Evolutionary conservation across 1,140 invertebrate genomes (phyloP).

Genomic region (Rhyzopertha dominica): DNA sequence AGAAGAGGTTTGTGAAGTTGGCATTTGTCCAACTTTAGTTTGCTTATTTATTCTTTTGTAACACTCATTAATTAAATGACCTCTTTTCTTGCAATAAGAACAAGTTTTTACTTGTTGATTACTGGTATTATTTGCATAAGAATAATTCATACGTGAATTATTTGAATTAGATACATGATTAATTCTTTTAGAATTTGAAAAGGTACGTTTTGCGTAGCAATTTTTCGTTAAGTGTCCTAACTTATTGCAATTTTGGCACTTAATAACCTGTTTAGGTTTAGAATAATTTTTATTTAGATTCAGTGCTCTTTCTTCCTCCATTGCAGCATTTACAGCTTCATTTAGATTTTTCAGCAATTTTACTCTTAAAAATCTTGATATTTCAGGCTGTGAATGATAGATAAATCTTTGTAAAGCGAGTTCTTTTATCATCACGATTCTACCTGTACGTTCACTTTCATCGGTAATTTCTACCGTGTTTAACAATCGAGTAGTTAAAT

Average conservation of each 20-base stretch:
- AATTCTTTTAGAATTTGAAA: too few species aligned
- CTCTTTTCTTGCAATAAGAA: constrained; percentile 22
- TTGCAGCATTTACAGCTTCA: constrained; percentile 11
- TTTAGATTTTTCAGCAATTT: constrained; percentile 11
- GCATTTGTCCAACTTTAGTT: constrained; percentile 6
- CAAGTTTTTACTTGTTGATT: too few species aligned
- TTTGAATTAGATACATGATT: too few species aligned
- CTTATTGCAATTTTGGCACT: too few species aligned
- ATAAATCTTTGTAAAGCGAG: constrained; percentile 16
- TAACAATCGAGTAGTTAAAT: constrained; percentile 13
- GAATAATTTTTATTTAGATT: too few species aligned
- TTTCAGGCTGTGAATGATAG: constrained; percentile 15
- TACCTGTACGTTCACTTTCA: constrained; percentile 7
- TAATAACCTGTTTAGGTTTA: too few species aligned
- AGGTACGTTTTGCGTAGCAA: too few species aligned
- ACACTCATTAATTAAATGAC: constrained; percentile 24
- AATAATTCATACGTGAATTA: too few species aligned
- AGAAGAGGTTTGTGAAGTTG: too few species aligned
- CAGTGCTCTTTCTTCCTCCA: constrained; percentile 17
- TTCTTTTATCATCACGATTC: constrained; percentile 13
- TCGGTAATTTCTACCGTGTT: constrained; percentile 1
- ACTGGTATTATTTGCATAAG: too few species aligned
- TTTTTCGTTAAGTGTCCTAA: too few species aligned
- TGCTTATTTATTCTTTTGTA: constrained; percentile 23
- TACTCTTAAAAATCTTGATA: constrained; percentile 12